Evolutionary conservation across 2,888 invertebrate genomes (phyloP), one percentile per base, ranked within the genome.

Genomic region (Orchesellides sinensis): DNA sequence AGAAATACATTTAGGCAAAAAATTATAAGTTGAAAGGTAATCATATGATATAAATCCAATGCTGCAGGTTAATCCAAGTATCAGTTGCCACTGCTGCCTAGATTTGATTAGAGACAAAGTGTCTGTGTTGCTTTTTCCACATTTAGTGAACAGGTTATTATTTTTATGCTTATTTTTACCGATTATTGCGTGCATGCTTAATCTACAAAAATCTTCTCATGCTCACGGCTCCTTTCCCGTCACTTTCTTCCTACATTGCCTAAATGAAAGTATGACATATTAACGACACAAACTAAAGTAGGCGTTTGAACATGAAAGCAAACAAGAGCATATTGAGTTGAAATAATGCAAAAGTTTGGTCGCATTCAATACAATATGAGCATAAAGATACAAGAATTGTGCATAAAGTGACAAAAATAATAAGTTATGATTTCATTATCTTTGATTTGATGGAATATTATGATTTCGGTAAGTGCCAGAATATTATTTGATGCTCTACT

Each of bases 321-420:
- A 21, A 21, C 52, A 52, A n/a, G 59, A n/a, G 2, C 25, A 25
- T 32, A 59, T 5, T 17, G 12, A 12, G 35, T 19, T 19, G 8
- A 56, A 49, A 40, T 61, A 61, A 73, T 73, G 72, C 61, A 61
- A 72, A 72, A 56, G 23, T 45, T 56, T 32, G 45, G 27, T 59
- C 59, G 29, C 65, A 73, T 35, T 74, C 40, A 63, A 74, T 74
- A 74, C n/a, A 74, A 74, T 49, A 73, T 73, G 70, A 72, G 56
- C 27, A 27, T 45, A 47, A 40, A 61, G 29, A 45, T 52, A 74
- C 74, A 74, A 14, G 74, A 65, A 29, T 65, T 40, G 63, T 74
- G 65, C 74, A 74, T 74, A 74, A 74, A 63, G 52, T 25, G n/a
- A 69, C 49, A 49, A 10, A 1, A 68, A 10, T 5, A 40, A 40